These are phyloP conservation scores for Melinopterus prodromus DNA, from an alignment of 2,888 invertebrate species.

Conservation along the genomic window DNA sequence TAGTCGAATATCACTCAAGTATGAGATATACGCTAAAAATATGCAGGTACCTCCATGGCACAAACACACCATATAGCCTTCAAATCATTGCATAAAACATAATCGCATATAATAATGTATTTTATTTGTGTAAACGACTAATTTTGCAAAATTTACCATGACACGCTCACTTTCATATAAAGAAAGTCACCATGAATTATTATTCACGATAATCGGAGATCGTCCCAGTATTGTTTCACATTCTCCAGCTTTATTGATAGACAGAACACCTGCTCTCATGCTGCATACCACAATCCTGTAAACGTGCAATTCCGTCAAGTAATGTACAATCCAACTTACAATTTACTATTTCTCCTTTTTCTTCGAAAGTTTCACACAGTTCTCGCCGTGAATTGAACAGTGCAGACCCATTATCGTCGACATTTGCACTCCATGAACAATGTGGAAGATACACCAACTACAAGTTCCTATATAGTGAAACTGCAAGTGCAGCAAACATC, in stretches of 20 bases:
- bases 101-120: background rate
- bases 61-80: background rate
- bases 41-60: background rate
- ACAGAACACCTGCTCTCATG: background rate
- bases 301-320: background rate
- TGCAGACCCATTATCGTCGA: slow-evolving; percentile 4
- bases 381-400: background rate
- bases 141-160: background rate
- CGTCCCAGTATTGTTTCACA: background rate
- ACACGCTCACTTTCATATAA: background rate
- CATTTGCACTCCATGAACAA: background rate
- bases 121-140: background rate
- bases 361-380: background rate
- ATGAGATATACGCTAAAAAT: background rate
- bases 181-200: background rate
- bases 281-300: background rate
- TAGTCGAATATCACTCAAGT: background rate
- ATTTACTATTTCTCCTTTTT: background rate
- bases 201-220: background rate
- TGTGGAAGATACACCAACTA: background rate
- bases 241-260: background rate
- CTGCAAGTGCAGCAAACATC: background rate
- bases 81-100: background rate
- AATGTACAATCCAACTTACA: background rate
- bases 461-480: background rate